A percentile compares a stretch with the other conserved stretches of the same genome.
These are phyloP conservation scores for Halictus ligatus DNA, from an alignment of 2,888 invertebrate species.

Conservation along the genomic window DNA sequence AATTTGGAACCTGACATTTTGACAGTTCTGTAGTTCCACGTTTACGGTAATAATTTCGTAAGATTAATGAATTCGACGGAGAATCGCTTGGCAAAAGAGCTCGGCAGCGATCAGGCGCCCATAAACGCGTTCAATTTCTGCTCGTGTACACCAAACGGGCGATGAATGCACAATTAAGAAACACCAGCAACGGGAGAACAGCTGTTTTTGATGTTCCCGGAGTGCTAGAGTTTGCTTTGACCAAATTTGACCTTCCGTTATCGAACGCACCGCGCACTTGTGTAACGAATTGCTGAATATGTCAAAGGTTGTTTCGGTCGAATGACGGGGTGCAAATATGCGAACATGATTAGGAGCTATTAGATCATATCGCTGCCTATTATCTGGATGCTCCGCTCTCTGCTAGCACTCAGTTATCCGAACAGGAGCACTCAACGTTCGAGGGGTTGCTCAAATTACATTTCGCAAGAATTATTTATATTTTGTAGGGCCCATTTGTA, in stretches of 20 bases:
- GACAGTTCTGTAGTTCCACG: not conserved
- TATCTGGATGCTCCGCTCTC: not conserved
- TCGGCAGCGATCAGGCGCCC: not conserved
- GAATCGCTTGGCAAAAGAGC: not conserved
- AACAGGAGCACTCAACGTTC: not conserved
- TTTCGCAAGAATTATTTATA: not conserved
- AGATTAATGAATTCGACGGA: not conserved
- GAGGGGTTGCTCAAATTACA: not conserved
- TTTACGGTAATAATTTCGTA: not conserved
- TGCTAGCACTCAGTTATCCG: not conserved
- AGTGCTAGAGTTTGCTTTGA: conserved; percentile 37
- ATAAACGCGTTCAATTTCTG: not conserved
- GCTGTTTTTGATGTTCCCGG: conserved; percentile 40
- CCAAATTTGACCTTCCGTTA: conserved; percentile 52
- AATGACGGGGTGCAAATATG: not conserved
- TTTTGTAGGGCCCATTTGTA: too few relatives aligned
- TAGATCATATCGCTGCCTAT: not conserved
- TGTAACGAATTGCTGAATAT: conserved; percentile 42
- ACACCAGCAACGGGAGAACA: conserved; percentile 27
- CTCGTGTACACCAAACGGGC: not conserved
- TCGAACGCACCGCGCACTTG: conserved; percentile 33
- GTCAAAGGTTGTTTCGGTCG: conserved; percentile 37
- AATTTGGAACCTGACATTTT: too few relatives aligned
- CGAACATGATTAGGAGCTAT: not conserved
- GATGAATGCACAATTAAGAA: conserved; percentile 32